phyloP scores from a whole-genome alignment of 2,797 vertebrate genomes.

The Cossypha dichroa region DNA sequence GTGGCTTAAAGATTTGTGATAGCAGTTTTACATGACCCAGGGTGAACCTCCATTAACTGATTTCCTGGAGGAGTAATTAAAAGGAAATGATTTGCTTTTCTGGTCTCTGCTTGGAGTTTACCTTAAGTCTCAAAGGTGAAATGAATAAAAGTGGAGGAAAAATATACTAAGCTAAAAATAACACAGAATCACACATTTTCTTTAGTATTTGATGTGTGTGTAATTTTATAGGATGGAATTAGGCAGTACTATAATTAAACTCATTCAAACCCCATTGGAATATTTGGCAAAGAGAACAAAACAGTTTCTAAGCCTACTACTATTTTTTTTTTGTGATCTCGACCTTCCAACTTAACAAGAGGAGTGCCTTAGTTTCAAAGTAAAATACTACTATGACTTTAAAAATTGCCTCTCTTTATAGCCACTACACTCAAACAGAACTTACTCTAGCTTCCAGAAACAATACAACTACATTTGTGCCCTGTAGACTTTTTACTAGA shows the following conservation, averaged over 20 bases:
- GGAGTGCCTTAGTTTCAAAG: background rate
- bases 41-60: slow-evolving; percentile 58
- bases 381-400: background rate
- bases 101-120: slow-evolving; percentile 53
- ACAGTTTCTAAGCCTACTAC: background rate
- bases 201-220: background rate
- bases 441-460: background rate
- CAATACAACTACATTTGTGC: background rate
- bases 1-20: slow-evolving; percentile 64
- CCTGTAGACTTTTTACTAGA: background rate
- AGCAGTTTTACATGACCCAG: slow-evolving; percentile 60
- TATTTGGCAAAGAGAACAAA: slow-evolving; percentile 11
- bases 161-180: slow-evolving; percentile 53
- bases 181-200: slow-evolving; percentile 44
- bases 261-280: slow-evolving; percentile 1
- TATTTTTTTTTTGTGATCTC: background rate
- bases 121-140: slow-evolving; percentile 56
- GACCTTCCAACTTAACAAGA: background rate
- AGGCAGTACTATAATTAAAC: slow-evolving; percentile 8
- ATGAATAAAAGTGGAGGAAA: slow-evolving; percentile 58
- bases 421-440: background rate
- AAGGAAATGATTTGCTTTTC: slow-evolving; percentile 72
- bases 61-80: slow-evolving; percentile 73
- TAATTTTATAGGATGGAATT: slow-evolving; percentile 59
- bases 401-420: background rate